Conservation (phyloP, 2,797 vertebrate species). For the Pseudocheirus occidentalis region DNA sequence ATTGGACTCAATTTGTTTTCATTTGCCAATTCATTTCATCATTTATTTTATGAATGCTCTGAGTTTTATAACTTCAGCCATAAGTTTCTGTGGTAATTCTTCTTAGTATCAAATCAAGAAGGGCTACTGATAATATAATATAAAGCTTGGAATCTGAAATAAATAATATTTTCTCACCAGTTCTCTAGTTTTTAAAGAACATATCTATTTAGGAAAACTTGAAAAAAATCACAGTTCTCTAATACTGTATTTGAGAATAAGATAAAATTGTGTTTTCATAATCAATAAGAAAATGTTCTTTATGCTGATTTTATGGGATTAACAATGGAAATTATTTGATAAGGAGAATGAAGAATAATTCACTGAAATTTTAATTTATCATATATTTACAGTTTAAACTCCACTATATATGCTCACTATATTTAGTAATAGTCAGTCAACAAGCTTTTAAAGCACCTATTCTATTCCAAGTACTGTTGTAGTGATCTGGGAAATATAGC, state of each 20-base stretch:
- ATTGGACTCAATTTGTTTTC: background rate
- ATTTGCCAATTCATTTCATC: slow-evolving; percentile 41
- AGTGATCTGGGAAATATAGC: background rate
- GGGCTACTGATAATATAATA: slow-evolving; percentile 8
- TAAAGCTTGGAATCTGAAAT: slow-evolving; percentile 1
- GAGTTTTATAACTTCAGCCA: slow-evolving; percentile 46
- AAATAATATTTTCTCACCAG: slow-evolving; percentile 28
- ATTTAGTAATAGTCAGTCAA: background rate
- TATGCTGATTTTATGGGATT: background rate
- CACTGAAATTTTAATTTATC: background rate
- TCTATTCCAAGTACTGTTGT: background rate
- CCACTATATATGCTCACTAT: background rate
- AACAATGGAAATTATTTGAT: background rate
- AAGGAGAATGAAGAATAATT: background rate
- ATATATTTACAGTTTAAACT: background rate
- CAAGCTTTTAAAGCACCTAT: background rate
- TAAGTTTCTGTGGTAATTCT: slow-evolving; percentile 20
- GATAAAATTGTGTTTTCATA: background rate
- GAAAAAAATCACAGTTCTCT: background rate
- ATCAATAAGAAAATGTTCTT: slow-evolving; percentile 17
- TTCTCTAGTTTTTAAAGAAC: slow-evolving; percentile 33
- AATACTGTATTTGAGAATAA: background rate
- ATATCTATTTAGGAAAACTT: background rate
- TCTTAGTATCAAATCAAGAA: slow-evolving; percentile 32
- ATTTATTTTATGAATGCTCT: slow-evolving; percentile 54